Base-by-base conservation (phyloP, 2,797 vertebrate genomes). In the Karalla daura region DNA sequence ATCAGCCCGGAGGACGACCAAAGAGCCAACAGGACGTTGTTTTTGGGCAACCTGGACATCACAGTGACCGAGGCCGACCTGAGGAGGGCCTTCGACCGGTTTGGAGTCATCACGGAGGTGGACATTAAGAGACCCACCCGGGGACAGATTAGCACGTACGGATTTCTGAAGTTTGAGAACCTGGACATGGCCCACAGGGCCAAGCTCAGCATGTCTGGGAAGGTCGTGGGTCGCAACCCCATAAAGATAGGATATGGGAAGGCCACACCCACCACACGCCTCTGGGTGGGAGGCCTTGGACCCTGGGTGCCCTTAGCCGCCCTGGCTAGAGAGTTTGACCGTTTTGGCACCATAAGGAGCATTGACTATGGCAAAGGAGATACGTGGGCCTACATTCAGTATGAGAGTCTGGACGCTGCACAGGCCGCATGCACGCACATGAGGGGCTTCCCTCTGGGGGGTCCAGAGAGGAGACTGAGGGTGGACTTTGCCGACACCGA, bases 201-300 rank as follows among this genome's bases (percentile, higher is more conserved):
- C 63, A 99, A 99, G 69, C 77, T 99, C 25, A 98, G 95, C 51
- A 99, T 99, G 98, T 98, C 97, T 5, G 98, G 97, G 30, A 99
- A 99, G 89, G 94, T 97, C 70, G 95, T 99, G 7, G 95, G 98
- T 27, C 93, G 94, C 15, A 98, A 99, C 77, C 94, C 95, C 52
- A 96, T 99, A 66, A 99, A 99, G 86, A 99, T 99, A 10, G 98
- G 98, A 21, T 99, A 99, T 15, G 98, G 98, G 15, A 99, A 99
- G 90, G 97, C 97, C 25, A 99, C 96, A 7, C 98, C 97, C 1
- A 97, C 96, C 14, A 99, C 97, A 0, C 93, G 98, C 50, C 91
- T 99, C 7, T 99, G 98, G 98, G 98, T 99, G 44, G 98, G 98
- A 0, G 98, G 98, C 24, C 91, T 99, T 0, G 98, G 98, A 65